Conservation (phyloP, 1,140 invertebrate genomes). For the Trinorchestia longiramus region DNA sequence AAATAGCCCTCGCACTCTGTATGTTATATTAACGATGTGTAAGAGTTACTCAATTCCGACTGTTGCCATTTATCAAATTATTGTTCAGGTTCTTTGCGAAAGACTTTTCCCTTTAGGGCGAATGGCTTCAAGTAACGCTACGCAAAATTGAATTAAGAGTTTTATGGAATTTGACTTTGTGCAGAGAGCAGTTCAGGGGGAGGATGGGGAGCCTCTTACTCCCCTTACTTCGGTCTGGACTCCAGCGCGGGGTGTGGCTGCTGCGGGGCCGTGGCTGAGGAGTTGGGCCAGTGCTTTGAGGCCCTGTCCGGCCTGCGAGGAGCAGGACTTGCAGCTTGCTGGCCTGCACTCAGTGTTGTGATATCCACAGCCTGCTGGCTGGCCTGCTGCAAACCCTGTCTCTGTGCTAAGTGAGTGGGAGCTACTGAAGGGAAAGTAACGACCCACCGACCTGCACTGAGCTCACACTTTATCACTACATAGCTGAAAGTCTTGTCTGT, state of each 20-base stretch:
- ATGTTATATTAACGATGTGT: no score
- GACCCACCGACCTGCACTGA: no score
- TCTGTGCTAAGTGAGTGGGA: constrained; percentile 33
- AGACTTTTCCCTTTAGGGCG: no score
- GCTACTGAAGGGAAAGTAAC: not conserved
- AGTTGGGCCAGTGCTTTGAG: constrained; percentile 21
- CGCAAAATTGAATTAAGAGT: no score
- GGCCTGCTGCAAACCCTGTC: constrained; percentile 26
- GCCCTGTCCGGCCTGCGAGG: not conserved
- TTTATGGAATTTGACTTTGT: not conserved
- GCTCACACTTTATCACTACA: no score
- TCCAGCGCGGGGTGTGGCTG: not conserved
- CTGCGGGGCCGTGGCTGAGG: constrained; percentile 12
- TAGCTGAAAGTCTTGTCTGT: no score
- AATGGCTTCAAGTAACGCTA: no score
- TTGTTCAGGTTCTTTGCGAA: no score
- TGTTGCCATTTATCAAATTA: no score
- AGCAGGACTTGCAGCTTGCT: not conserved
- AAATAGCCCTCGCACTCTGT: no score
- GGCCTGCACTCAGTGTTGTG: not conserved
- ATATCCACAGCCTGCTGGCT: constrained; percentile 9
- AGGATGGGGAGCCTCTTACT: not conserved
- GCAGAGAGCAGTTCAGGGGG: not conserved
- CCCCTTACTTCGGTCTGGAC: constrained; percentile 4
- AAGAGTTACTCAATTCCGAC: no score